These are phyloP conservation scores for Psephotus haematonotus DNA, from an alignment of 2,113 vertebrate species.

Conservation along the genomic window DNA sequence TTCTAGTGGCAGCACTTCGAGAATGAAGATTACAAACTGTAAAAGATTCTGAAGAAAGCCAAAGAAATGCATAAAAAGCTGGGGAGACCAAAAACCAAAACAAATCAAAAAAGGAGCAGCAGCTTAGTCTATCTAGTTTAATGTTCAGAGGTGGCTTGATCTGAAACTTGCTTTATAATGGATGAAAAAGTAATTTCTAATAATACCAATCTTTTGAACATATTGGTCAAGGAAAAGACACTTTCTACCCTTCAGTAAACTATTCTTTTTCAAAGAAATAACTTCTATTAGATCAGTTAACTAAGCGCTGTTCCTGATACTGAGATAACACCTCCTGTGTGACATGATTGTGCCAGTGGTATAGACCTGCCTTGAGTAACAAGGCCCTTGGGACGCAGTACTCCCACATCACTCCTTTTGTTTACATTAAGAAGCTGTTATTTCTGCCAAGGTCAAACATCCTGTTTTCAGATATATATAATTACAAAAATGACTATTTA, in stretches of 20 bases:
- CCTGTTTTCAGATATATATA: neutral
- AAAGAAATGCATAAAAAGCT: neutral
- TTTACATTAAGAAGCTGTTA: neutral
- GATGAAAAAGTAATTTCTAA: neutral
- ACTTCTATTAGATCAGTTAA: neutral
- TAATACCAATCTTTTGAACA: neutral
- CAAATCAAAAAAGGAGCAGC: neutral
- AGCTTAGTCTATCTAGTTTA: neutral
- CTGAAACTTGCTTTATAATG: neutral
- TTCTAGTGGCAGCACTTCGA: constrained; percentile 39
- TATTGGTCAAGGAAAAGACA: neutral
- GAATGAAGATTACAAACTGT: constrained; percentile 24
- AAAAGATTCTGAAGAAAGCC: neutral
- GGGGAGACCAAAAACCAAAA: neutral
- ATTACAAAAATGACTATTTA: neutral
- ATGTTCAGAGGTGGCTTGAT: neutral
- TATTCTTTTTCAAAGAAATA: neutral
- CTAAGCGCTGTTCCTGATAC: neutral
- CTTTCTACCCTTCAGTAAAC: neutral
- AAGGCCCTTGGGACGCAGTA: neutral
- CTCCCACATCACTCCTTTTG: neutral
- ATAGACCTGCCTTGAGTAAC: neutral
- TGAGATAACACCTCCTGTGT: neutral
- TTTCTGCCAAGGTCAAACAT: constrained; percentile 25
- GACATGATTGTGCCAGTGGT: neutral